Percentiles rank a stretch among this genome's conserved stretches.
Conservation (phyloP, 2,888 invertebrate species). For the Tetragonula carbonaria region DNA sequence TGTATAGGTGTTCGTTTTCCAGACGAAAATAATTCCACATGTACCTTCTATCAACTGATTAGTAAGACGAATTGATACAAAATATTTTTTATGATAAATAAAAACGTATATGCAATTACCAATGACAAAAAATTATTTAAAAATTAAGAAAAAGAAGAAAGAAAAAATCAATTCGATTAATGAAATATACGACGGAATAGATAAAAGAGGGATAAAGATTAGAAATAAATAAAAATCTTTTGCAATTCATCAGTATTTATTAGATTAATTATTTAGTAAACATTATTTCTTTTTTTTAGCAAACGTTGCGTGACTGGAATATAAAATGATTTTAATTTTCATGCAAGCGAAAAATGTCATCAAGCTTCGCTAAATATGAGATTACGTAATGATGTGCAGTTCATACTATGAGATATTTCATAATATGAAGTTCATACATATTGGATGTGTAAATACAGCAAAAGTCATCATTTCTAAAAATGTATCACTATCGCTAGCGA, state of each 20-base stretch:
- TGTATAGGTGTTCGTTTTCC: conserved; percentile 90
- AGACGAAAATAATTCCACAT: conserved; percentile 90
- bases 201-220: conserved; percentile 31
- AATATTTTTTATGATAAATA: conserved; percentile 26
- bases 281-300: conserved; percentile 2
- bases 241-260: conserved; percentile 45
- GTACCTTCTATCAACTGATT: conserved; percentile 84
- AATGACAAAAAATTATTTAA: not conserved
- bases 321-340: conserved; percentile 34
- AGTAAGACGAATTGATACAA: conserved; percentile 53
- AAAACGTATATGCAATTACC: not conserved
- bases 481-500: not conserved
- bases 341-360: conserved; percentile 41
- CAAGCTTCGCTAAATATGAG: conserved; percentile 38
- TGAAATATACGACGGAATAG: conserved; percentile 15
- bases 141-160: not conserved
- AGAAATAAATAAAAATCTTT: conserved; percentile 40
- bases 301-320: conserved; percentile 33
- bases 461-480: not conserved
- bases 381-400: conserved; percentile 13
- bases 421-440: conserved; percentile 2
- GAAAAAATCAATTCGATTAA: not conserved
- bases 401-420: not conserved
- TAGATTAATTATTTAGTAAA: conserved; percentile 41
- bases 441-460: conserved; percentile 13